A percentile compares a stretch with the other conserved stretches of the same genome.
phyloP scores from a whole-genome alignment of 2,888 invertebrate species.

The Drosophila paramelanica region DNA sequence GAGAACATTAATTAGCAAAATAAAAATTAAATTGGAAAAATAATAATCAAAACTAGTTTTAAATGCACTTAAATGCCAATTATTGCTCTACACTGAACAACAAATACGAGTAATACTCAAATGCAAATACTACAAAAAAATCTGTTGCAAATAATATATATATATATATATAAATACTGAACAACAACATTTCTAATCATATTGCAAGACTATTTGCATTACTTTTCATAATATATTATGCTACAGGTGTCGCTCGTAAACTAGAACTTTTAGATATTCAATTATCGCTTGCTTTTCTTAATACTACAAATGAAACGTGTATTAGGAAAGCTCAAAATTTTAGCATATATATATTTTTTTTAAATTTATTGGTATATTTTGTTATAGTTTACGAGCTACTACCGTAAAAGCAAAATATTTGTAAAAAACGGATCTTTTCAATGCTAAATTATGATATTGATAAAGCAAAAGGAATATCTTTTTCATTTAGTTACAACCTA shows the following conservation, averaged over 20 bases:
- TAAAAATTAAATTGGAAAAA: constrained; percentile 47
- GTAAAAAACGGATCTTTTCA: too few relatives aligned
- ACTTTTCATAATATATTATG: background rate
- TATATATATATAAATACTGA: constrained; percentile 3
- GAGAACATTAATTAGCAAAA: constrained; percentile 77
- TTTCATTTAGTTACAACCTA: too few relatives aligned
- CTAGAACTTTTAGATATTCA: background rate
- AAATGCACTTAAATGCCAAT: constrained; percentile 60
- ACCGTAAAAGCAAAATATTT: background rate
- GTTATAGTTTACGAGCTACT: background rate
- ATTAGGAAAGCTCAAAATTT: too few relatives aligned
- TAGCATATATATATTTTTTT: background rate
- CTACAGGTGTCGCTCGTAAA: background rate
- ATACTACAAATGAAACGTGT: too few relatives aligned
- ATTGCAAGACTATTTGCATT: background rate
- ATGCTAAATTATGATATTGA: background rate
- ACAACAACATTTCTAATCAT: background rate
- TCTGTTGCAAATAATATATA: constrained; percentile 6
- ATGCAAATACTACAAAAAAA: constrained; percentile 33
- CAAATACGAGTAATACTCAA: constrained; percentile 33
- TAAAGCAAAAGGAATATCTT: background rate
- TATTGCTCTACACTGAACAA: constrained; percentile 32
- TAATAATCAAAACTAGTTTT: constrained; percentile 41
- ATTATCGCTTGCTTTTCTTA: too few relatives aligned
- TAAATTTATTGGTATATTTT: too few relatives aligned